phyloP scores from a whole-genome alignment of 2,113 vertebrate genomes.

The Onychostoma macrolepis region DNA sequence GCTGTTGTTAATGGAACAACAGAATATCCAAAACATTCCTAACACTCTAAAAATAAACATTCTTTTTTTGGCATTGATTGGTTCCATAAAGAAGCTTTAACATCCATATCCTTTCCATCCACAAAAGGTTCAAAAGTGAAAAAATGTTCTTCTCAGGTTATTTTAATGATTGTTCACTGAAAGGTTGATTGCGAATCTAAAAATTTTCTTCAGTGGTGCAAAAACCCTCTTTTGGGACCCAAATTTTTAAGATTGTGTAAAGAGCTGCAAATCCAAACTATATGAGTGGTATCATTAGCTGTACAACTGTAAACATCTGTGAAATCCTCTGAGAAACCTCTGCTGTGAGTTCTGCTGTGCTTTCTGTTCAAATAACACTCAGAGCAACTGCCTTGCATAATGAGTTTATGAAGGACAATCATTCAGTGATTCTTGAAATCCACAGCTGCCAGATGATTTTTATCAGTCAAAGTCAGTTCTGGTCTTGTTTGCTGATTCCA shows the following conservation, averaged over 20 bases:
- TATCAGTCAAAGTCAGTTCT: background rate
- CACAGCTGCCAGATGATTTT: background rate
- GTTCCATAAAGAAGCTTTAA: no score
- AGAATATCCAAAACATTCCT: no score
- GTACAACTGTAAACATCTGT: background rate
- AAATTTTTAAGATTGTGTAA: background rate
- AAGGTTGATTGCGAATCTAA: no score
- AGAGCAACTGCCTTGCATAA: background rate
- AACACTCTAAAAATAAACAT: no score
- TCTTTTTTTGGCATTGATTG: no score
- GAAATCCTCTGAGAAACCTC: background rate
- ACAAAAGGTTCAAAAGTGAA: no score
- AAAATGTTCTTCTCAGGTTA: no score
- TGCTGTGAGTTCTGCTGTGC: background rate
- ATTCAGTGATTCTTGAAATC: background rate
- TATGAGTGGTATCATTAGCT: background rate
- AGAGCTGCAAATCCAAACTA: background rate
- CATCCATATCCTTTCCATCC: no score
- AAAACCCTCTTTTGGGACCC: no score
- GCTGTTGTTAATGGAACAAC: no score
- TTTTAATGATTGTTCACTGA: no score
- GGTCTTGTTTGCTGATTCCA: background rate
- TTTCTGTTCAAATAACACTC: background rate
- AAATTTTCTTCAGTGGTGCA: no score
- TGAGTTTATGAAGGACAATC: background rate